phyloP scores from a whole-genome alignment of 1,140 invertebrate species.

The Leptinotarsa lineolata region DNA sequence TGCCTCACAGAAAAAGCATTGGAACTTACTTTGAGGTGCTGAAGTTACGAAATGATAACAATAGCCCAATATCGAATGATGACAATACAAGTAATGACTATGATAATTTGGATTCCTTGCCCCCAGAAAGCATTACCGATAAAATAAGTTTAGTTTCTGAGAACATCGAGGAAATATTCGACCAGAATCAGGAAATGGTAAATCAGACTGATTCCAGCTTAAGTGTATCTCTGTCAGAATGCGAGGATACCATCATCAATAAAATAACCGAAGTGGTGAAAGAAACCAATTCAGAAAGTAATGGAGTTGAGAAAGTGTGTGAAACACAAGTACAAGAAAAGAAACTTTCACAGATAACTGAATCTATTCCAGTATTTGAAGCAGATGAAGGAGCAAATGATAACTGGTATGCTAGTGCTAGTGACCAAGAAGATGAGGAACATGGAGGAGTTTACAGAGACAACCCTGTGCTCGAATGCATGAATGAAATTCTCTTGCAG shows the following conservation, averaged over 20 bases:
- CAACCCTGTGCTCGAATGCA: constrained; percentile 76
- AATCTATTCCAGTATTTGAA: constrained; percentile 52
- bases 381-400: constrained; percentile 61
- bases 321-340: constrained; percentile 21
- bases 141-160: constrained; percentile 64
- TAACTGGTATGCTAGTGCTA: constrained; percentile 72
- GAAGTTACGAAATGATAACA: constrained; percentile 59
- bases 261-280: constrained; percentile 26
- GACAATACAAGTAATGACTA: constrained; percentile 59
- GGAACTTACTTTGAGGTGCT: constrained; percentile 59
- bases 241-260: constrained; percentile 42
- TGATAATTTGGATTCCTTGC: constrained; percentile 62
- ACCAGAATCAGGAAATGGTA: constrained; percentile 55
- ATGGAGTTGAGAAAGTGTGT: constrained; percentile 21
- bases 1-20: constrained; percentile 60
- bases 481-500: constrained; percentile 74
- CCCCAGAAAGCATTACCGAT: constrained; percentile 59
- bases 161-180: constrained; percentile 58
- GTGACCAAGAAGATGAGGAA: constrained; percentile 70
- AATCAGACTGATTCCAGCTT: constrained; percentile 33
- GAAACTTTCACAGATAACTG: constrained; percentile 46
- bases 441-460: constrained; percentile 69
- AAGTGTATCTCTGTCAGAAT: constrained; percentile 38
- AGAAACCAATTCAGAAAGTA: constrained; percentile 6
- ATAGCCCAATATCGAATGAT: constrained; percentile 60